Conservation (phyloP, 2,113 vertebrate genomes). For the Saccopteryx bilineata region DNA sequence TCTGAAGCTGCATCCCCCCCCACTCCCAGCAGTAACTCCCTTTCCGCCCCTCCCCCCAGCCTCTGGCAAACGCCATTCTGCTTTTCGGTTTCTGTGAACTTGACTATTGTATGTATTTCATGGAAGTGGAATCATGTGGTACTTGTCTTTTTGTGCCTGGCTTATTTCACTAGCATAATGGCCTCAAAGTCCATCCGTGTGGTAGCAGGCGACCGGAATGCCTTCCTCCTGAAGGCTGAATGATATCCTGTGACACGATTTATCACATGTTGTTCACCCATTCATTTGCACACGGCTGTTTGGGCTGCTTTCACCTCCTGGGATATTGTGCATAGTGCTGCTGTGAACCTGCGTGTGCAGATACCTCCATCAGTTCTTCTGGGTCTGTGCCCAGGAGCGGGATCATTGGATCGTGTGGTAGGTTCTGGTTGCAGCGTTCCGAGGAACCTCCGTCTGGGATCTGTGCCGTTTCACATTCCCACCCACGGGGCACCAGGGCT, state of each 20-base stretch:
- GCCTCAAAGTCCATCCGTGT: background rate
- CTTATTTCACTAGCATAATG: background rate
- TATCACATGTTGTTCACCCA: background rate
- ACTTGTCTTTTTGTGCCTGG: background rate
- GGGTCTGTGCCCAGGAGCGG: background rate
- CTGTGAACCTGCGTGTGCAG: background rate
- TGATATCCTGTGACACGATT: background rate
- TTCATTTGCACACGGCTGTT: background rate
- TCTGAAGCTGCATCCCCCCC: background rate
- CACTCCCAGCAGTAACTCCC: too few species aligned
- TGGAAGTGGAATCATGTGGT: too few species aligned
- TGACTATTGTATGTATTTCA: too few species aligned
- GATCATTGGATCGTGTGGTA: background rate
- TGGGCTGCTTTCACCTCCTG: background rate
- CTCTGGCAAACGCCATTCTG: too few species aligned
- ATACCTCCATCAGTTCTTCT: too few species aligned
- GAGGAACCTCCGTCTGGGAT: background rate
- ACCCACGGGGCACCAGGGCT: background rate
- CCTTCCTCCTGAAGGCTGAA: background rate
- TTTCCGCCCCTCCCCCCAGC: too few species aligned
- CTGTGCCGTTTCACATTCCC: background rate
- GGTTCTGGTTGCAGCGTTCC: background rate
- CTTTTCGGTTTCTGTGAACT: too few species aligned
- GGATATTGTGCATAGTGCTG: background rate
- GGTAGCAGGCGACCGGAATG: background rate